Conservation (phyloP, 2,888 invertebrate species). For the Perithous albicinctus region DNA sequence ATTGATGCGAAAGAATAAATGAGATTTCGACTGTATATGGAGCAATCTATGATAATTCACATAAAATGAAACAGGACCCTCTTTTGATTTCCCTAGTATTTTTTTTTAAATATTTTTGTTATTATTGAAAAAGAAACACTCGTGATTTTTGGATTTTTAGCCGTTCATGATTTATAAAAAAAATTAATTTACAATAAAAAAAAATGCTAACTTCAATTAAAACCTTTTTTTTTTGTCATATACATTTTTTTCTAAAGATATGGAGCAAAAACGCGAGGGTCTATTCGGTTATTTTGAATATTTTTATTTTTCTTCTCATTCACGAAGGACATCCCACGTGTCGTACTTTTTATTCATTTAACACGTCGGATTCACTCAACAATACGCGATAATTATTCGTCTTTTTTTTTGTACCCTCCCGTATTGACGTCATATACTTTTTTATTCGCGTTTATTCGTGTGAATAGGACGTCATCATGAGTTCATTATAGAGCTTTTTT, state of each 20-base stretch:
- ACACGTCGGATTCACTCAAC: constrained; percentile 29
- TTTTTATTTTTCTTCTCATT: constrained; percentile 5
- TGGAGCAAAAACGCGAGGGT: no score
- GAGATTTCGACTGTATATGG: constrained; percentile 7
- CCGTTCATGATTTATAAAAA: no score
- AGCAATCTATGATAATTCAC: no score
- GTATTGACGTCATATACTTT: constrained; percentile 47
- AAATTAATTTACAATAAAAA: no score
- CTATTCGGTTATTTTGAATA: neutral
- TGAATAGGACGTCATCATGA: constrained; percentile 23
- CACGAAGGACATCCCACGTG: constrained; percentile 16
- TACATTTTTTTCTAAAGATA: no score
- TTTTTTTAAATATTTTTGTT: no score
- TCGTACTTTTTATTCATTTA: constrained; percentile 43
- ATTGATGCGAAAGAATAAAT: constrained; percentile 8
- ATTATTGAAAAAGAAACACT: no score
- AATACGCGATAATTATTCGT: constrained; percentile 38
- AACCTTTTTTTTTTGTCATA: no score
- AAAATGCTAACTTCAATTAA: no score
- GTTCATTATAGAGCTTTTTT: constrained; percentile 25
- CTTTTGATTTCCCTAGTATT: no score
- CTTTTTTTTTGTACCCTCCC: constrained; percentile 25
- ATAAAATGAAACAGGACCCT: no score
- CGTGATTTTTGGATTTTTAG: no score
- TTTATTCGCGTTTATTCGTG: constrained; percentile 49